These are phyloP conservation scores for Nycticorax nycticorax DNA, from an alignment of 2,113 vertebrate species.

Conservation along the genomic window DNA sequence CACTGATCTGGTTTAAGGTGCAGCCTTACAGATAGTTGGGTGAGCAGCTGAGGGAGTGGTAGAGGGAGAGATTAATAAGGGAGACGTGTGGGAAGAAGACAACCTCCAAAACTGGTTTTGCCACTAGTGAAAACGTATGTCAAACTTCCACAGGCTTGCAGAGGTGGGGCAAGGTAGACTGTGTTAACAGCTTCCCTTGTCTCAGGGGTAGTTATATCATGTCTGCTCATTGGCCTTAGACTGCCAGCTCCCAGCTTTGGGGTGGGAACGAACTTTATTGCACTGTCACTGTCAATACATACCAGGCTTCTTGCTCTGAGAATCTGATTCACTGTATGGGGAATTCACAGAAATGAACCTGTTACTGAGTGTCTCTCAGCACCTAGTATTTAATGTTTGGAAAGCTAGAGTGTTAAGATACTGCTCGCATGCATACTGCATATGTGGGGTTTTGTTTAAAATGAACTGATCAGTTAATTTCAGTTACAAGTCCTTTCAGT, in stretches of 20 bases:
- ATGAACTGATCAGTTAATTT: neutral
- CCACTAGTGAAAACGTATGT: neutral
- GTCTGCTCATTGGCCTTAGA: neutral
- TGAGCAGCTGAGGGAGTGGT: neutral
- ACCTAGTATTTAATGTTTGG: neutral
- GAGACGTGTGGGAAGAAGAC: neutral
- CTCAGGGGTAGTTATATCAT: neutral
- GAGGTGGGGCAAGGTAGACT: neutral
- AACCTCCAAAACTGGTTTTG: slow-evolving; percentile 53
- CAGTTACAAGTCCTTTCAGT: neutral
- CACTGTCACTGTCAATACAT: neutral
- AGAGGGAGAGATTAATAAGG: neutral
- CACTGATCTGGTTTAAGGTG: neutral
- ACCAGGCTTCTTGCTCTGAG: neutral
- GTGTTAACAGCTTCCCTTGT: neutral
- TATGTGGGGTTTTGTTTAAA: neutral
- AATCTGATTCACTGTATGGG: neutral
- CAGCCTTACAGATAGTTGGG: neutral
- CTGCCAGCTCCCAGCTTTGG: neutral
- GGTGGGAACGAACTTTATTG: neutral
- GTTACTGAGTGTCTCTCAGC: neutral
- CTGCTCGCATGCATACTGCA: neutral
- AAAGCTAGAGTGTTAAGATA: neutral
- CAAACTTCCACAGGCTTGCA: neutral
- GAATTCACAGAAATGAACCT: neutral